Percentiles rank a stretch among this genome's conserved stretches.
phyloP scores from a whole-genome alignment of 2,113 vertebrate species.

The Equus quagga region DNA sequence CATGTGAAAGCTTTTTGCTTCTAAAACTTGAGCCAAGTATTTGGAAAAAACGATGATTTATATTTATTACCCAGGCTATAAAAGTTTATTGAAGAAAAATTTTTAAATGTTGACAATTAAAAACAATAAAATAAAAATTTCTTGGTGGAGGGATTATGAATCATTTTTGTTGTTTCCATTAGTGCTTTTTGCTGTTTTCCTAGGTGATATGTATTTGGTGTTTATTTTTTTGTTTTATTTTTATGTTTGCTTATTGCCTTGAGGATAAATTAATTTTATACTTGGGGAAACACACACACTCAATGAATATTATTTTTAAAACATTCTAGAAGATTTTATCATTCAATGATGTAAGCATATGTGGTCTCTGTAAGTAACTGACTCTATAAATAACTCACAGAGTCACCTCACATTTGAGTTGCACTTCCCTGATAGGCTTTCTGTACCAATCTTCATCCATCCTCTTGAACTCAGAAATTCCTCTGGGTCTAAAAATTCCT shows the following conservation, averaged over 20 bases:
- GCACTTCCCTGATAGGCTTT: background rate
- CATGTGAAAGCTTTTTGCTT: slow-evolving; percentile 13
- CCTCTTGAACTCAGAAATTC: background rate
- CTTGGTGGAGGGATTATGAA: background rate
- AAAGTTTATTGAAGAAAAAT: background rate
- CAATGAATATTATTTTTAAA: slow-evolving; percentile 40
- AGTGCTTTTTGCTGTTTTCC: background rate
- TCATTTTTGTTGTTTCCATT: background rate
- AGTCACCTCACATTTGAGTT: background rate
- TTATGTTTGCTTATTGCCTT: background rate
- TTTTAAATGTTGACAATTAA: background rate
- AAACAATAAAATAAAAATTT: slow-evolving; percentile 42
- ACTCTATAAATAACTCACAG: background rate
- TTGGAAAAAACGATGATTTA: slow-evolving; percentile 23
- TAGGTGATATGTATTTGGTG: background rate
- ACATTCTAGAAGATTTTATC: background rate
- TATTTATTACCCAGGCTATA: slow-evolving; percentile 33
- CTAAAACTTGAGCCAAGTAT: slow-evolving; percentile 4
- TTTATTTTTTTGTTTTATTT: slow-evolving; percentile 13
- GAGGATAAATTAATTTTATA: slow-evolving; percentile 52
- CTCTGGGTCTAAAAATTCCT: background rate
- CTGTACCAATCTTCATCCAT: background rate
- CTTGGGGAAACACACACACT: background rate
- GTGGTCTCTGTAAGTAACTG: background rate
- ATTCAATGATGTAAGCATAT: background rate